Evolutionary conservation across 2,888 invertebrate species (phyloP).

Genomic region (Latrodectus hesperus): DNA sequence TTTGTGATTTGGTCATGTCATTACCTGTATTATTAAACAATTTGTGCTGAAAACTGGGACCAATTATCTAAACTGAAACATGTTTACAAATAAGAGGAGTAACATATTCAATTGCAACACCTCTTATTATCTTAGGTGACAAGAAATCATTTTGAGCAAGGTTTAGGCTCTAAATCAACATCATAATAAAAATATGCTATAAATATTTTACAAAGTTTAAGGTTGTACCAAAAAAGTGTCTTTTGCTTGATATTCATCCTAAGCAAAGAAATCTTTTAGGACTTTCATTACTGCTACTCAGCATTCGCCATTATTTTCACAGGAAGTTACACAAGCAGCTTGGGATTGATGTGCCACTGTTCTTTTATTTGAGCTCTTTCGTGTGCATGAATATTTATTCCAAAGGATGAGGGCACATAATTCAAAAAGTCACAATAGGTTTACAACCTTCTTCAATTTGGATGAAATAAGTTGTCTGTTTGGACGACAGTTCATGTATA

Average conservation of each 20-base stretch:
- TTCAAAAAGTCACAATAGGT: conserved; percentile 61
- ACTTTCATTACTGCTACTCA: conserved; percentile 46
- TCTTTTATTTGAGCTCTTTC: conserved; percentile 51
- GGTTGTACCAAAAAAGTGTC: conserved; percentile 69
- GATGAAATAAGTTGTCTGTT: conserved; percentile 66
- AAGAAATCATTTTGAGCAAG: conserved; percentile 67
- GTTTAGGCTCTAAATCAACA: conserved; percentile 69
- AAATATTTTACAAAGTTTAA: conserved; percentile 70
- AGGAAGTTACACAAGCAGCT: conserved; percentile 59
- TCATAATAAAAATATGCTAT: conserved; percentile 71
- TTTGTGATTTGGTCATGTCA: conserved; percentile 67
- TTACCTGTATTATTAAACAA: conserved; percentile 68
- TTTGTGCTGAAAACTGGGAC: conserved; percentile 68
- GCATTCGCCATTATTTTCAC: conserved; percentile 34
- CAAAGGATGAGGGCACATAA: conserved; percentile 57
- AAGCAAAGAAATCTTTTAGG: conserved; percentile 52
- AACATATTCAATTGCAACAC: conserved; percentile 63
- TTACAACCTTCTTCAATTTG: conserved; percentile 58
- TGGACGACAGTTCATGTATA: conserved; percentile 65
- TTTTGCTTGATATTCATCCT: conserved; percentile 64
- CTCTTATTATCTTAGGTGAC: conserved; percentile 56
- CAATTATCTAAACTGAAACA: conserved; percentile 65
- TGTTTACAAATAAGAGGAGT: conserved; percentile 62
- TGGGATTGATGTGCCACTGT: conserved; percentile 56
- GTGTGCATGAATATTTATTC: conserved; percentile 63